These are phyloP conservation scores for Delia radicum DNA, from an alignment of 1,140 invertebrate species.

Conservation along the genomic window DNA sequence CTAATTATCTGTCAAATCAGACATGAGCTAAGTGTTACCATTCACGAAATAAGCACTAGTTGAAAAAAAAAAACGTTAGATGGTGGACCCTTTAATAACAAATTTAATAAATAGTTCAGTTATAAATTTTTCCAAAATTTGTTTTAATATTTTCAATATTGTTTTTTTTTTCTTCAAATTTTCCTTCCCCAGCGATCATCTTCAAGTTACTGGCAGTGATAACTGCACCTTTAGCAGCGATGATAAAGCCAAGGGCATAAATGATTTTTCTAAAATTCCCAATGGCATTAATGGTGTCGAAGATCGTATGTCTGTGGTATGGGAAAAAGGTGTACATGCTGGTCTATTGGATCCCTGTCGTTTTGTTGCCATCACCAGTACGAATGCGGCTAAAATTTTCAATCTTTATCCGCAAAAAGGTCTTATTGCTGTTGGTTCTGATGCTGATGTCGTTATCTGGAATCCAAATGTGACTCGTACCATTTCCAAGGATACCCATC, in stretches of 20 bases:
- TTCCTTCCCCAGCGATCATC: slow-evolving; percentile 71
- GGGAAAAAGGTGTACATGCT: slow-evolving; percentile 94
- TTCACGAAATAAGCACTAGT: too few species aligned
- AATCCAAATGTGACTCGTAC: slow-evolving; percentile 80
- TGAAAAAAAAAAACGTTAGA: too few species aligned
- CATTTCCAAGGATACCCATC: slow-evolving; percentile 92
- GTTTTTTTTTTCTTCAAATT: too few species aligned
- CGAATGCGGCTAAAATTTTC: slow-evolving; percentile 97
- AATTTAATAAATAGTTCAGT: too few species aligned
- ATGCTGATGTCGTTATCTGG: slow-evolving; percentile 98
- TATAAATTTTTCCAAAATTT: too few species aligned
- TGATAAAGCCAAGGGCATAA: slow-evolving; percentile 89
- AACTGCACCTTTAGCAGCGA: slow-evolving; percentile 93
- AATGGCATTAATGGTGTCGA: slow-evolving; percentile 98
- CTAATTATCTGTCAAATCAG: too few species aligned
- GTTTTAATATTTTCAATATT: too few species aligned
- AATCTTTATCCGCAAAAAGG: slow-evolving; percentile 98
- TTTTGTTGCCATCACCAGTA: slow-evolving; percentile 96
- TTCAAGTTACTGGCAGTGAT: slow-evolving; percentile 93
- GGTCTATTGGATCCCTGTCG: slow-evolving; percentile 87
- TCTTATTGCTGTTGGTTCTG: slow-evolving; percentile 86
- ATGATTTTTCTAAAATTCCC: slow-evolving; percentile 95
- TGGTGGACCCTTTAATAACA: too few species aligned
- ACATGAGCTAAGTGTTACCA: too few species aligned
- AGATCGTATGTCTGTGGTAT: slow-evolving; percentile 95